Base-by-base conservation (phyloP, 2,888 invertebrate species). In the Metallyticus violacea region DNA sequence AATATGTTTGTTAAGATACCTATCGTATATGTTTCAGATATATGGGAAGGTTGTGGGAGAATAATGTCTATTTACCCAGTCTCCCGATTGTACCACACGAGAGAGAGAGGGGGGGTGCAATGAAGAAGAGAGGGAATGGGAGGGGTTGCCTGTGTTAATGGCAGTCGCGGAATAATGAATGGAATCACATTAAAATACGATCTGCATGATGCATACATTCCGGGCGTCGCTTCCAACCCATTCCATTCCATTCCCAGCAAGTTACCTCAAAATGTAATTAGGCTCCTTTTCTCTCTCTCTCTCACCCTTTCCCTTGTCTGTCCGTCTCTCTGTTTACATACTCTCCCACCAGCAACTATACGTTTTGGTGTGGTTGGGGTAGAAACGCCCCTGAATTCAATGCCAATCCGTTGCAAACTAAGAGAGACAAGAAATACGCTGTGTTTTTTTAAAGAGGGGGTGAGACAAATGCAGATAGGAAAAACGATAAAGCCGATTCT, bases 121-220 rank as follows among this genome's bases (percentile, higher is more conserved):
- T 76, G 86, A 7, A 7, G 81, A 22, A 77, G 40, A 79, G 28
- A 79, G 26, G 88, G 87, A 88, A 88, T 79, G 81, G 87, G 79
- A 78, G 85, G 84, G 15, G 87, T 91, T 90, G 91, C 90, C 90
- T 91, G 91, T 91, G 92, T 91, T 92, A 92, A 92, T 92, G 92
- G 92, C 91, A 87, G 91, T 91, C 91, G 91, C 91, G 91, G 91
- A 91, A 92, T 92, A 92, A 92, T 92, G 92, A 92, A 92, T 92
- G 92, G 92, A 92, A 92, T 92, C 92, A 92, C 92, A 92, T 92
- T 92, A 92, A 92, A 92, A 92, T 92, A 92, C 92, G 92, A 92
- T 92, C 92, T 92, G 92, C 92, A 92, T 92, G 92, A 92, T 91
- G 90, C 91, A 91, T 91, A 91, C 90, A 90, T 88, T 88, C 88